Percentiles rank a stretch among this genome's conserved stretches.
Conservation (phyloP, 2,797 vertebrate genomes). For the Synanceia verrucosa region DNA sequence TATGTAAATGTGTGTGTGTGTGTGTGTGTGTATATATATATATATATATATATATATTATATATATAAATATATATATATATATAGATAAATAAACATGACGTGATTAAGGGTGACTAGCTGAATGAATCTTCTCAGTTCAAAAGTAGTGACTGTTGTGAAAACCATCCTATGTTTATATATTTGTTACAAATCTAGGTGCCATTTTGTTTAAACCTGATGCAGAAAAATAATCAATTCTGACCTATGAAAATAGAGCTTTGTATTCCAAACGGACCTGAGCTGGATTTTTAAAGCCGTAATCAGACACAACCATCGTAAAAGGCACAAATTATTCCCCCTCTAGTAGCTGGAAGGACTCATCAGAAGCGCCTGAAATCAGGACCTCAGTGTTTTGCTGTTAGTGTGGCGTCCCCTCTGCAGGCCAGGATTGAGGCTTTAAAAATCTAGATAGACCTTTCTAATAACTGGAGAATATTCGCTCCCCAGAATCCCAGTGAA, state of each 20-base stretch:
- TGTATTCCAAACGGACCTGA: conserved; percentile 76
- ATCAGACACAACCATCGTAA: conserved; percentile 70
- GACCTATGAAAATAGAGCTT: conserved; percentile 77
- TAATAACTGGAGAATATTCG: conserved; percentile 22
- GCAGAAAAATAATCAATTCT: conserved; percentile 62
- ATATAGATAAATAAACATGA: conserved; percentile 63
- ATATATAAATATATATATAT: conserved; percentile 20
- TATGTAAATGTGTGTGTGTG: too few species aligned
- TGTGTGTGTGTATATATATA: too few species aligned
- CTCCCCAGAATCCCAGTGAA: not conserved
- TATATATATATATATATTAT: too few species aligned
- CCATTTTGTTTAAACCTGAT: conserved; percentile 48
- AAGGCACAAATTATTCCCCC: conserved; percentile 68
- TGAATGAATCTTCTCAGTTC: conserved; percentile 27
- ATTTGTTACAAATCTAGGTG: conserved; percentile 66
- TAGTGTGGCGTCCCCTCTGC: conserved; percentile 24
- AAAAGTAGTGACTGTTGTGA: too few species aligned
- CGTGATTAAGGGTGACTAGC: conserved; percentile 39
- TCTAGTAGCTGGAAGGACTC: conserved; percentile 11
- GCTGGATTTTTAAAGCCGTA: conserved; percentile 81
- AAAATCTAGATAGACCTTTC: conserved; percentile 69
- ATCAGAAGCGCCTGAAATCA: not conserved
- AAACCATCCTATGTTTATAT: conserved; percentile 52
- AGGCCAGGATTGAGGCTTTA: conserved; percentile 72
- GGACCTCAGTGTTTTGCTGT: conserved; percentile 27